A percentile compares a stretch with the other conserved stretches of the same genome.
Conservation (phyloP, 2,797 vertebrate species). For the Brotula barbata region DNA sequence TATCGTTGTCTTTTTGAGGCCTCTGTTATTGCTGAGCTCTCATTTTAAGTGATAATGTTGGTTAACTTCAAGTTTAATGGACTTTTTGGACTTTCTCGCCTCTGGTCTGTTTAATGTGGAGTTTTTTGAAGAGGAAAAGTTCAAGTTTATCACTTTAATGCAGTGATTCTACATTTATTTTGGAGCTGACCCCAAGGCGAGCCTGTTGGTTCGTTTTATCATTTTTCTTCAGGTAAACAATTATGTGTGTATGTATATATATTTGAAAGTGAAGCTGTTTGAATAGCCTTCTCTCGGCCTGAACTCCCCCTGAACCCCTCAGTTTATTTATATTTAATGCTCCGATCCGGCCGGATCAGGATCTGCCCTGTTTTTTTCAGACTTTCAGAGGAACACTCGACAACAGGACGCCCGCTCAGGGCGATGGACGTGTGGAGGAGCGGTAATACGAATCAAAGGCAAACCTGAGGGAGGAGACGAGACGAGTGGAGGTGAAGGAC, state of each 20-base stretch:
- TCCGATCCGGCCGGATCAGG: not conserved
- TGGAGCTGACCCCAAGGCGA: too few relatives aligned
- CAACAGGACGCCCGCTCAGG: slow-evolving; percentile 50
- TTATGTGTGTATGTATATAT: too few relatives aligned
- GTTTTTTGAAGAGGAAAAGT: too few relatives aligned
- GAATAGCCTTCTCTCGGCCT: slow-evolving; percentile 16
- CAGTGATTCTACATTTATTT: too few relatives aligned
- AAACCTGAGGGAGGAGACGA: slow-evolving; percentile 18
- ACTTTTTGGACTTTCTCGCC: too few relatives aligned
- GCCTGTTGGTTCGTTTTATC: too few relatives aligned
- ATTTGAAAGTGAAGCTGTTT: slow-evolving; percentile 35
- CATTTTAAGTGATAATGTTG: too few relatives aligned
- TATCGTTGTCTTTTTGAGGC: too few relatives aligned
- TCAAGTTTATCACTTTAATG: too few relatives aligned
- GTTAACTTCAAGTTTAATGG: too few relatives aligned
- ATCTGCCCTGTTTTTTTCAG: slow-evolving; percentile 20
- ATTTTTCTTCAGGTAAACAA: slow-evolving; percentile 38
- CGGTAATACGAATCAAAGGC: slow-evolving; percentile 49
- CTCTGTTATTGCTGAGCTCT: too few relatives aligned
- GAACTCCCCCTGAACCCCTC: slow-evolving; percentile 48
- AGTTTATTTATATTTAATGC: slow-evolving; percentile 52
- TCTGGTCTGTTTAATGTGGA: too few relatives aligned
- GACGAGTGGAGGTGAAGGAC: slow-evolving; percentile 56
- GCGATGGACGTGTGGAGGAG: slow-evolving; percentile 45
- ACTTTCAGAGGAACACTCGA: slow-evolving; percentile 33